phyloP scores from a whole-genome alignment of 1,140 invertebrate species.

The Cherax quadricarinatus region DNA sequence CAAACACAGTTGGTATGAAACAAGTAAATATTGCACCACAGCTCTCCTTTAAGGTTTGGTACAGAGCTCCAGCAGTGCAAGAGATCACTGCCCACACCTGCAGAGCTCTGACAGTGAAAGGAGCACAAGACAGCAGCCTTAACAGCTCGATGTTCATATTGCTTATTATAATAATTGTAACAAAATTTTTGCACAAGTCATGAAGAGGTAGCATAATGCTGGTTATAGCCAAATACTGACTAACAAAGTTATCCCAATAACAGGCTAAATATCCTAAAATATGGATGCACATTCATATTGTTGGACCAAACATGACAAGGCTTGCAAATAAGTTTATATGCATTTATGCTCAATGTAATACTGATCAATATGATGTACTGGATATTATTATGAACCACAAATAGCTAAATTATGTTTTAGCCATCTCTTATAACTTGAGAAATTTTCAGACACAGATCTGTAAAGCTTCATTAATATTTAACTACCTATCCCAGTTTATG shows the following conservation, averaged over 20 bases:
- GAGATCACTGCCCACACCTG: not conserved
- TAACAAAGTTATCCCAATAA: not conserved
- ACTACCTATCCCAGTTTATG: too few relatives aligned
- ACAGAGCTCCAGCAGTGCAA: not conserved
- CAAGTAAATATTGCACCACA: not conserved
- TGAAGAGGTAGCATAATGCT: not conserved
- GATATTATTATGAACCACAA: not conserved
- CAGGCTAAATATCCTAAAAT: not conserved
- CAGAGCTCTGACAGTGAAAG: not conserved
- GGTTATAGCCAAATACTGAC: not conserved
- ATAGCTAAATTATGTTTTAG: not conserved
- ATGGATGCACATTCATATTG: not conserved
- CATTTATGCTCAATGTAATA: not conserved
- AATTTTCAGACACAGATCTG: too few relatives aligned
- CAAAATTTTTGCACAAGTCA: not conserved
- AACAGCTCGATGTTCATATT: not conserved
- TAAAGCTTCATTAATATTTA: too few relatives aligned
- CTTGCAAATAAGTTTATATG: not conserved
- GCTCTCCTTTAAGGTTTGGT: not conserved
- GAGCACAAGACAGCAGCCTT: not conserved
- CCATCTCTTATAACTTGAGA: too few relatives aligned
- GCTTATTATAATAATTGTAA: not conserved
- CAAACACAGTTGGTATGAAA: not conserved
- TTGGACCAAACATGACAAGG: constrained; percentile 4
- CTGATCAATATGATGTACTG: not conserved